Evolutionary conservation across 2,797 vertebrate genomes (phyloP).

Genomic region (Tadarida brasiliensis): DNA sequence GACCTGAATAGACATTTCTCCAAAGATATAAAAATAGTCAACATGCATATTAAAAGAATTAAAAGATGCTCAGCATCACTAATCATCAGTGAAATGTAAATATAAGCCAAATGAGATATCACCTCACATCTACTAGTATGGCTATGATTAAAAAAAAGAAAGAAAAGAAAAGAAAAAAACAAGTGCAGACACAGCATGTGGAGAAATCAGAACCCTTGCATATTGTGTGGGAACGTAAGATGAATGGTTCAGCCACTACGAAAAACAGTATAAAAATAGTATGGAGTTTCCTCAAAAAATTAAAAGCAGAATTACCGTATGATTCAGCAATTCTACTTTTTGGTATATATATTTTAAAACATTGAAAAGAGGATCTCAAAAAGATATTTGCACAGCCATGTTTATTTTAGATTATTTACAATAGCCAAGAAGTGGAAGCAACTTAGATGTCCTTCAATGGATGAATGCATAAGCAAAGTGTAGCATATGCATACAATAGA

Average conservation of each 20-base stretch:
- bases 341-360: neutral
- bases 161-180: neutral
- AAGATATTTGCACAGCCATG: neutral
- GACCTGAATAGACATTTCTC: neutral
- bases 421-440: neutral
- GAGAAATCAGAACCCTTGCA: neutral
- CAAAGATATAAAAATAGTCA: neutral
- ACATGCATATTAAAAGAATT: neutral
- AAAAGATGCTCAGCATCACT: neutral
- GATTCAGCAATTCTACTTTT: neutral
- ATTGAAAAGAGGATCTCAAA: constrained; percentile 3
- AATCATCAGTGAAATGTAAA: neutral
- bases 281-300: neutral
- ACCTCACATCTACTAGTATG: neutral
- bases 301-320: neutral
- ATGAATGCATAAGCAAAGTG: neutral
- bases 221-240: neutral
- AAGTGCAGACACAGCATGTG: neutral
- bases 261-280: neutral
- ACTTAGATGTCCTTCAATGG: neutral
- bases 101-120: neutral
- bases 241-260: neutral
- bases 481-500: neutral
- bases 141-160: too few species aligned
- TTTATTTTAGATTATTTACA: neutral